phyloP scores from a whole-genome alignment of 1,140 invertebrate species.

The Leguminivora glycinivorella region DNA sequence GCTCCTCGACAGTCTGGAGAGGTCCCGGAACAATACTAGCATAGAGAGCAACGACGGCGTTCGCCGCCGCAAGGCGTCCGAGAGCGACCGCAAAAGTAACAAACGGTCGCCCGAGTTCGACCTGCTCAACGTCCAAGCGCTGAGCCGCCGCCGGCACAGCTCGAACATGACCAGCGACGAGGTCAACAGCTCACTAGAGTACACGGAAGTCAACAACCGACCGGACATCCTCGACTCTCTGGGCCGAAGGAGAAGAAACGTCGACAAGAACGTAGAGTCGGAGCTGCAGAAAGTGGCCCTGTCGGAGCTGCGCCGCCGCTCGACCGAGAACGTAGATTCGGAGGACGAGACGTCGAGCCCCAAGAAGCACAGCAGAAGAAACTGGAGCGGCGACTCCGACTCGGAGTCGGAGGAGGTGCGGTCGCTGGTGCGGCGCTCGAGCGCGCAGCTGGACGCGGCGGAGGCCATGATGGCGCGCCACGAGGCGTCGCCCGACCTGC shows the following conservation, averaged over 20 bases:
- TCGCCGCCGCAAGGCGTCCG: constrained; percentile 65
- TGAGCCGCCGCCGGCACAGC: constrained; percentile 66
- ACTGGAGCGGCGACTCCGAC: constrained; percentile 80
- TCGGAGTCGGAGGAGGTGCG: constrained; percentile 83
- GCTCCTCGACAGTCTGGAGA: constrained; percentile 72
- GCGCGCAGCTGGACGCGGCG: constrained; percentile 64
- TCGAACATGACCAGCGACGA: constrained; percentile 72
- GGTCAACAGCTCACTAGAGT: constrained; percentile 68
- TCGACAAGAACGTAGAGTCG: constrained; percentile 52
- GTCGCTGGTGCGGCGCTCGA: constrained; percentile 76
- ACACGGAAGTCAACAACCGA: constrained; percentile 71
- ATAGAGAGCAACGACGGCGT: constrained; percentile 68
- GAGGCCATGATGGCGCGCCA: constrained; percentile 69
- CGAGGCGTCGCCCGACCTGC: constrained; percentile 68
- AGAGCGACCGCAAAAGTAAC: constrained; percentile 61
- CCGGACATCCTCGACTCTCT: constrained; percentile 74
- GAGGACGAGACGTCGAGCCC: constrained; percentile 62
- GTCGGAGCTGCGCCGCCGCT: constrained; percentile 59
- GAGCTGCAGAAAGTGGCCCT: constrained; percentile 66
- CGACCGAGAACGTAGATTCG: constrained; percentile 61
- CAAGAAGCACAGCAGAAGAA: constrained; percentile 57
- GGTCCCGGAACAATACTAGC: constrained; percentile 73
- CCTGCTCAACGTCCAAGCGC: constrained; percentile 65
- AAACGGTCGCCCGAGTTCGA: constrained; percentile 72
- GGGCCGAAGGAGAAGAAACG: constrained; percentile 55